Percentiles rank a stretch among this genome's conserved stretches.
These are phyloP conservation scores for Diadophis punctatus DNA, from an alignment of 2,113 vertebrate genomes.

Conservation along the genomic window DNA sequence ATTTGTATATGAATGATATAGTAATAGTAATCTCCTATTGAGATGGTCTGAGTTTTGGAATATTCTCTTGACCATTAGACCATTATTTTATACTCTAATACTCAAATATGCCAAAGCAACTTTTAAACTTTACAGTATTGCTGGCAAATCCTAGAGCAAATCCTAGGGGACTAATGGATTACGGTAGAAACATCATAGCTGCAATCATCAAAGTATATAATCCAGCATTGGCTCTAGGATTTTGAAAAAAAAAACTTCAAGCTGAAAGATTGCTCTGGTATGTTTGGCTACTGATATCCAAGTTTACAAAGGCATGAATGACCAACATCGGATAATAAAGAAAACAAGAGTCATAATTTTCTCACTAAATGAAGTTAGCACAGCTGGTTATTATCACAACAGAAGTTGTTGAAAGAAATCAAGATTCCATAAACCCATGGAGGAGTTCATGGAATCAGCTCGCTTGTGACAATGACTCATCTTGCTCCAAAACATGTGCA, in stretches of 20 bases:
- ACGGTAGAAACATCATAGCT: background rate
- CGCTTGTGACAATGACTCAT: conserved; percentile 34
- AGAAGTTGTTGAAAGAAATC: background rate
- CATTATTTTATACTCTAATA: background rate
- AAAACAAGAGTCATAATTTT: conserved; percentile 8
- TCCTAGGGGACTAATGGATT: background rate
- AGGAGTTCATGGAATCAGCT: conserved; percentile 22
- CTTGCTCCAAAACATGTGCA: conserved; percentile 35
- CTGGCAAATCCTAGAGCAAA: background rate
- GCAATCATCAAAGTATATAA: background rate
- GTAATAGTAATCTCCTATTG: background rate
- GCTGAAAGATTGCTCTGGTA: background rate
- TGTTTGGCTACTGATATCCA: background rate
- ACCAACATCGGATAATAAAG: background rate
- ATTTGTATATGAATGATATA: background rate
- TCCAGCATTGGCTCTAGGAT: background rate
- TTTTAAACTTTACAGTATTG: background rate
- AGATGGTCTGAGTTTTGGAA: background rate
- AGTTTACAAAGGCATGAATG: background rate
- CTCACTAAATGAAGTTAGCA: conserved; percentile 13
- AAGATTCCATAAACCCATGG: background rate
- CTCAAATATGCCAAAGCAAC: background rate
- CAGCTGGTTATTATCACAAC: conserved; percentile 15
- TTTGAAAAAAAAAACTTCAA: background rate
- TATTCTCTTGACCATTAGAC: background rate